Evolutionary conservation across 2,888 invertebrate species (phyloP).

Genomic region (Troides helena): DNA sequence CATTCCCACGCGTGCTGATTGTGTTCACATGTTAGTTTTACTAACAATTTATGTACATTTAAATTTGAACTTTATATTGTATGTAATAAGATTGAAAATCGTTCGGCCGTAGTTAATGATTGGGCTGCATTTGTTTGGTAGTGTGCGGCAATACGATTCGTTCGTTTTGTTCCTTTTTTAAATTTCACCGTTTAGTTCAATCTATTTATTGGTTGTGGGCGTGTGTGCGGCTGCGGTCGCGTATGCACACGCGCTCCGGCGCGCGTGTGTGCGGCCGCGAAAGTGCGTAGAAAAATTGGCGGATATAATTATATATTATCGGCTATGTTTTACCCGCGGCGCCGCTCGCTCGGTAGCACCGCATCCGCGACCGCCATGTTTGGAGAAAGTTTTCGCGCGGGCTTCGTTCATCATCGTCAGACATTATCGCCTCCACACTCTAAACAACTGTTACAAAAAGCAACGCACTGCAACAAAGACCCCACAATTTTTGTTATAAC

Average conservation of each 20-base stretch:
- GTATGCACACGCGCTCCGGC: constrained; percentile 45
- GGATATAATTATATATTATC: constrained; percentile 62
- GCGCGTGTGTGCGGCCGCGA: constrained; percentile 54
- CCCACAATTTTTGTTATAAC: too few species aligned
- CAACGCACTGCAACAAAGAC: too few species aligned
- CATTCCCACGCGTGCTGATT: constrained; percentile 70
- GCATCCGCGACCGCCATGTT: constrained; percentile 11
- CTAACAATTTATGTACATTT: constrained; percentile 41
- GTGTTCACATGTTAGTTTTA: constrained; percentile 69
- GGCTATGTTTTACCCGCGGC: constrained; percentile 35
- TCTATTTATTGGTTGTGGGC: constrained; percentile 76
- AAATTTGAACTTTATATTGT: constrained; percentile 44
- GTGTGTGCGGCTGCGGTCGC: constrained; percentile 65
- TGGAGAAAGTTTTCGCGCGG: constrained; percentile 2
- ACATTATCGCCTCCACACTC: too few species aligned
- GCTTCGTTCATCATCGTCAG: too few species aligned
- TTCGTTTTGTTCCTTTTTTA: constrained; percentile 79
- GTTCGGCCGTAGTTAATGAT: constrained; percentile 57
- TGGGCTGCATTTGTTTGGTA: constrained; percentile 63
- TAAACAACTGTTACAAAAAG: too few species aligned
- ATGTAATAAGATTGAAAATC: constrained; percentile 40
- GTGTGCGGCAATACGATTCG: constrained; percentile 72
- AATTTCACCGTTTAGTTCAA: constrained; percentile 81
- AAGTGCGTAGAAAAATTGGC: constrained; percentile 78
- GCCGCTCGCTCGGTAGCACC: constrained; percentile 17